phyloP scores from a whole-genome alignment of 2,113 vertebrate genomes.

The Neofelis nebulosa region DNA sequence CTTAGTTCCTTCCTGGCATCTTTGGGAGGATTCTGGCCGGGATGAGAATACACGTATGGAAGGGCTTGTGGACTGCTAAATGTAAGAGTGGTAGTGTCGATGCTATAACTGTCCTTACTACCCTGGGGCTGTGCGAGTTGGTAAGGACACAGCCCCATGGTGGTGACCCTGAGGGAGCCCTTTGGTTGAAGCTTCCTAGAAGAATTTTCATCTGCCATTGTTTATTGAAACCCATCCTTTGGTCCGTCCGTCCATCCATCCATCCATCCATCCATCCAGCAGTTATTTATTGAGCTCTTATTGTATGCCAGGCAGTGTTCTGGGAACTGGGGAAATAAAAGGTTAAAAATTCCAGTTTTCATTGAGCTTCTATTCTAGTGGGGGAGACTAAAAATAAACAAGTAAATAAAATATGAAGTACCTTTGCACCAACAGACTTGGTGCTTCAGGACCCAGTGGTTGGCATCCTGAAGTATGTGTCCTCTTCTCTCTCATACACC shows the following conservation, averaged over 20 bases:
- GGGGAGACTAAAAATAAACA: neutral
- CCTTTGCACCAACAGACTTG: neutral
- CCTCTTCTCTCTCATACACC: neutral
- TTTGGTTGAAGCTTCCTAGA: neutral
- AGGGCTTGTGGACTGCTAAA: neutral
- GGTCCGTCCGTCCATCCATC: neutral
- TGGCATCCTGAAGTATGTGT: neutral
- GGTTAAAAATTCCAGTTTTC: neutral
- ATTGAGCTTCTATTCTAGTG: neutral
- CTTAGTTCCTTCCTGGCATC: neutral
- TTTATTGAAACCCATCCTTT: conserved; percentile 35
- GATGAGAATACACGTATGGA: neutral
- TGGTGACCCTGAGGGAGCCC: neutral
- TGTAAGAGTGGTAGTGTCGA: neutral
- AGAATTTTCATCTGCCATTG: neutral
- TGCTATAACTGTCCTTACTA: neutral
- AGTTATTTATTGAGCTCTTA: conserved; percentile 49
- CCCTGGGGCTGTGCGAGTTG: neutral
- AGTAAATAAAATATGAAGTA: conserved; percentile 30
- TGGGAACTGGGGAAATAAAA: neutral
- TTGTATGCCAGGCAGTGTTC: neutral
- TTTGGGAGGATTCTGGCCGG: neutral
- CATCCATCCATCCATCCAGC: neutral
- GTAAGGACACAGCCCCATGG: neutral
- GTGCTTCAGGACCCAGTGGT: neutral